A percentile compares a stretch with the other conserved stretches of the same genome.
phyloP scores from a whole-genome alignment of 2,797 vertebrate species.

The Gymnodraco acuticeps region DNA sequence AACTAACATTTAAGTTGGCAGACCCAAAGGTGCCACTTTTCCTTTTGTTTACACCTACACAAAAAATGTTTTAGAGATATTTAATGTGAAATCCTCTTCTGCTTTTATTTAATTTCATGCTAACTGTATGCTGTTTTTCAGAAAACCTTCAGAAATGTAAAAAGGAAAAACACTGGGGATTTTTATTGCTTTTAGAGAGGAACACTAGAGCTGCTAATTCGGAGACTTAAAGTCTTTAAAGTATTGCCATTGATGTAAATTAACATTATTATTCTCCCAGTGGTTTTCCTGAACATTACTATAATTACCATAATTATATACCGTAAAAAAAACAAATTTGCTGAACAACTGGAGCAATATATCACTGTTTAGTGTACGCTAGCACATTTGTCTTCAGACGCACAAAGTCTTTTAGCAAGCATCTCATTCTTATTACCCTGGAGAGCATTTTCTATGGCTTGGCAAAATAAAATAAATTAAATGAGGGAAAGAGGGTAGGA shows the following conservation, averaged over 20 bases:
- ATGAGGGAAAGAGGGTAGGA: background rate
- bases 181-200: slow-evolving; percentile 47
- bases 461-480: background rate
- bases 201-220: slow-evolving; percentile 53
- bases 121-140: slow-evolving; percentile 9
- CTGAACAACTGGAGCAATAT: slow-evolving; percentile 59
- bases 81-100: background rate
- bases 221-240: slow-evolving; percentile 71
- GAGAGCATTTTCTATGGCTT: slow-evolving; percentile 44
- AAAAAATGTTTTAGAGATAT: background rate
- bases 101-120: background rate
- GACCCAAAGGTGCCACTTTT: background rate
- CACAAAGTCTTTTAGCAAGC: slow-evolving; percentile 54
- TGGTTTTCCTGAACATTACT: slow-evolving; percentile 63
- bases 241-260: slow-evolving; percentile 69
- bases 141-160: slow-evolving; percentile 31
- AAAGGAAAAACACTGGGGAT: slow-evolving; percentile 33
- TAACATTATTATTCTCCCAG: slow-evolving; percentile 63
- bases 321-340: slow-evolving; percentile 41
- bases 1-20: slow-evolving; percentile 13
- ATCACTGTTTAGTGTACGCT: slow-evolving; percentile 38
- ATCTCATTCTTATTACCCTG: slow-evolving; percentile 43
- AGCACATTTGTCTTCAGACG: slow-evolving; percentile 53
- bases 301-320: slow-evolving; percentile 76
- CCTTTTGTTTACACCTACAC: background rate